Evolutionary conservation across 2,113 vertebrate species (phyloP).

Genomic region (Falcunculus frontatus): DNA sequence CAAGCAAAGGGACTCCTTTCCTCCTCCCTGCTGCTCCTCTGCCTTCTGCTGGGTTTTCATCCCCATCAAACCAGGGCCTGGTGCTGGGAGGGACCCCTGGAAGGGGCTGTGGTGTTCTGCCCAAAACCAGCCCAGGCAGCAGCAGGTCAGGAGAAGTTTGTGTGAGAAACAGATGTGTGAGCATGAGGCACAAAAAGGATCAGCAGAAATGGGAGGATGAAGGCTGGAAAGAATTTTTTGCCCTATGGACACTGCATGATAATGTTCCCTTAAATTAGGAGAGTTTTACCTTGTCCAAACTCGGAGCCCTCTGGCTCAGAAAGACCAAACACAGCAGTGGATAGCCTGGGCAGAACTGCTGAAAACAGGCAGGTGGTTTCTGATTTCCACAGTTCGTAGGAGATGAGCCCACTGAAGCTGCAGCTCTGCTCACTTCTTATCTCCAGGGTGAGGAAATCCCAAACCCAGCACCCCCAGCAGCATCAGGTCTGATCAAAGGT

Average conservation of each 20-base stretch:
- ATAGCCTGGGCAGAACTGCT: neutral
- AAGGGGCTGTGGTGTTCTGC: neutral
- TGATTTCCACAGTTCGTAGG: rapidly evolving
- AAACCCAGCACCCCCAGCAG: neutral
- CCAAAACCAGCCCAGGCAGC: neutral
- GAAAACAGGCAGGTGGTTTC: neutral
- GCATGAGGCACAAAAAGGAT: neutral
- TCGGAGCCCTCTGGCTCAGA: neutral
- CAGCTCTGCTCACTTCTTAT: rapidly evolving
- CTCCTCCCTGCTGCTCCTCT: neutral
- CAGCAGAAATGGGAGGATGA: neutral
- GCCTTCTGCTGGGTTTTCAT: neutral
- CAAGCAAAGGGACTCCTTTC: rapidly evolving
- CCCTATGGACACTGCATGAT: rapidly evolving
- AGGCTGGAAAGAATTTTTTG: neutral
- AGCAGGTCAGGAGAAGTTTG: neutral
- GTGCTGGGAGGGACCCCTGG: neutral
- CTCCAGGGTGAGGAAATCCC: neutral
- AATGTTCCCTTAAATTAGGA: neutral
- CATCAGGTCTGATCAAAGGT: rapidly evolving
- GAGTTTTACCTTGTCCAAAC: neutral
- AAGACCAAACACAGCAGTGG: neutral
- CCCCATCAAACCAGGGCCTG: neutral
- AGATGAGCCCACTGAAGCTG: rapidly evolving
- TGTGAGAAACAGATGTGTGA: neutral